A percentile compares a stretch with the other conserved stretches of the same genome.
phyloP scores from a whole-genome alignment of 2,888 invertebrate genomes.

The Mayetiola destructor region DNA sequence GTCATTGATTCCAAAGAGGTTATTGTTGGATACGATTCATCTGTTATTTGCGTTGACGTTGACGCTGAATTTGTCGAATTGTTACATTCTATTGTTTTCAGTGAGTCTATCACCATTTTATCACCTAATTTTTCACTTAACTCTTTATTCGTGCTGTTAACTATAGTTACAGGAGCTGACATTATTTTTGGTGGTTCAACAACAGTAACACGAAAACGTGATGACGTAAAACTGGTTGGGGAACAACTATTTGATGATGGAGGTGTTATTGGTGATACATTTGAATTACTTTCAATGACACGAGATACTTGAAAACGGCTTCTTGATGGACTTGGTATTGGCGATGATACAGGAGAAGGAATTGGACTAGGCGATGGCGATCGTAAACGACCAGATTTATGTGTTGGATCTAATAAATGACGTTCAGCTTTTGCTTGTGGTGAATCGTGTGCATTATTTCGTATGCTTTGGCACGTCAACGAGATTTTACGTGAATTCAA shows the following conservation, averaged over 20 bases:
- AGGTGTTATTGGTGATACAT: conserved; percentile 27
- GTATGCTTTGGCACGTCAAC: conserved; percentile 51
- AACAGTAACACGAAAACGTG: conserved; percentile 20
- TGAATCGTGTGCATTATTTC: conserved; percentile 29
- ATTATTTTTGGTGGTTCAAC: conserved; percentile 18
- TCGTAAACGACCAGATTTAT: conserved; percentile 41
- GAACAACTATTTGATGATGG: conserved; percentile 22
- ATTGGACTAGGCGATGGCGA: conserved; percentile 52
- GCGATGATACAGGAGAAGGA: conserved; percentile 51
- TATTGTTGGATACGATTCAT: background rate
- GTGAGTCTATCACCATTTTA: background rate
- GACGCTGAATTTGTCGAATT: background rate
- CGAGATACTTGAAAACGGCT: conserved; percentile 35
- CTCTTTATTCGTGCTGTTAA: conserved; percentile 8
- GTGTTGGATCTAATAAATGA: conserved; percentile 23
- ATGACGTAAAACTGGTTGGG: conserved; percentile 16
- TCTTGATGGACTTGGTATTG: conserved; percentile 42
- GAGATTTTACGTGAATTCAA: conserved; percentile 49
- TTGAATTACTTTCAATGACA: conserved; percentile 29
- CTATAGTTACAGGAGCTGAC: background rate
- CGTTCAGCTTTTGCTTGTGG: conserved; percentile 17
- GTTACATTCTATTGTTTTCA: background rate
- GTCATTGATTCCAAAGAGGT: background rate
- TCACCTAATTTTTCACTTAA: conserved; percentile 1
- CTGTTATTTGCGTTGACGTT: background rate